These are phyloP conservation scores for Megaceryle maxima DNA, from an alignment of 2,113 vertebrate species.

Conservation along the genomic window DNA sequence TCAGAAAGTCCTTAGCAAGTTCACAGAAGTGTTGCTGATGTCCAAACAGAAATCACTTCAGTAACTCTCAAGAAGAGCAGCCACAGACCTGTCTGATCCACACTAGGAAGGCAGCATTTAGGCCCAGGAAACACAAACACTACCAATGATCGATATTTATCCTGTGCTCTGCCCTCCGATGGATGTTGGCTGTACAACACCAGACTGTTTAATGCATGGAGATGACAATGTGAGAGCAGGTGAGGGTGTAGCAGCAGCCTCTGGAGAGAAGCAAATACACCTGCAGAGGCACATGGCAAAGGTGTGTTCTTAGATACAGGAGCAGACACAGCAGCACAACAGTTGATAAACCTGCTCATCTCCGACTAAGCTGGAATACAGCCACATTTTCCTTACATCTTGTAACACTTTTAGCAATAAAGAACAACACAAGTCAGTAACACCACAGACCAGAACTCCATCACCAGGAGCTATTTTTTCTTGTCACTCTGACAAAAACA, in stretches of 20 bases:
- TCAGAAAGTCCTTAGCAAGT: background rate
- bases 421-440: background rate
- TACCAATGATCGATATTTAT: background rate
- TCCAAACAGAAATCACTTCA: background rate
- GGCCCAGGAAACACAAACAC: background rate
- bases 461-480: background rate
- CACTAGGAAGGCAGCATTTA: background rate
- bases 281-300: background rate
- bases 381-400: background rate
- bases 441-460: background rate
- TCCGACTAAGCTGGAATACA: background rate
- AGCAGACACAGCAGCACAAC: background rate
- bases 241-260: background rate
- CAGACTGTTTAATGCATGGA: background rate
- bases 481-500: background rate
- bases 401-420: background rate
- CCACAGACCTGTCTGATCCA: background rate
- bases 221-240: background rate
- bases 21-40: background rate
- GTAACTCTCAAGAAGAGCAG: background rate
- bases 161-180: rapidly evolving
- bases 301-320: background rate
- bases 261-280: background rate
- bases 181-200: background rate
- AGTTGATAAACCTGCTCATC: background rate